Conservation (phyloP, 2,888 invertebrate genomes). For the Leucoptera coffeella region DNA sequence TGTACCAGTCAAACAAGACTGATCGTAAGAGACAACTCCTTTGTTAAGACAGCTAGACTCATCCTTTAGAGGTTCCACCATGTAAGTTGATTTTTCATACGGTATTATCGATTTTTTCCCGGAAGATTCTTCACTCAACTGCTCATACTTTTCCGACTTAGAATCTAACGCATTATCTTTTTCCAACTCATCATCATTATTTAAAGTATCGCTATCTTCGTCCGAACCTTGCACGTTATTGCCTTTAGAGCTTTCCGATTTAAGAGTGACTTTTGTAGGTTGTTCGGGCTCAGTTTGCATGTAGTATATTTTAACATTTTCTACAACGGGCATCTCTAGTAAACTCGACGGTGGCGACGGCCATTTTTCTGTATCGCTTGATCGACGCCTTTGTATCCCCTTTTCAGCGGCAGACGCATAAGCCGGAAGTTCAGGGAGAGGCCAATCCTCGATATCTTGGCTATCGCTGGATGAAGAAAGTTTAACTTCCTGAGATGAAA, state of each 20-base stretch:
- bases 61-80: slow-evolving; percentile 44
- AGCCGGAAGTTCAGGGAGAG: slow-evolving; percentile 66
- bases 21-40: slow-evolving; percentile 39
- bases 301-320: slow-evolving; percentile 75
- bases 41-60: slow-evolving; percentile 30
- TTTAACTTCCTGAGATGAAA: slow-evolving; percentile 14
- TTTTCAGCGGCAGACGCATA: slow-evolving; percentile 23
- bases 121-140: too few relatives aligned
- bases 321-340: slow-evolving; percentile 64
- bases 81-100: slow-evolving; percentile 42
- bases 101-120: slow-evolving; percentile 31
- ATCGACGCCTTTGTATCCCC: slow-evolving; percentile 20
- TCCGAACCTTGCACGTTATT: slow-evolving; percentile 61
- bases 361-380: slow-evolving; percentile 76
- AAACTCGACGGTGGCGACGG: slow-evolving; percentile 73
- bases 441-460: slow-evolving; percentile 75
- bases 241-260: slow-evolving; percentile 59
- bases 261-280: slow-evolving; percentile 67
- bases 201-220: slow-evolving; percentile 63
- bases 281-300: slow-evolving; percentile 72
- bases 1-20: slow-evolving; percentile 40
- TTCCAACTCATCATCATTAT: slow-evolving; percentile 56
- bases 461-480: slow-evolving; percentile 55
- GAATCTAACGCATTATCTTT: slow-evolving; percentile 46
- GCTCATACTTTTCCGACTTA: slow-evolving; percentile 30